Base-by-base conservation (phyloP, 64 coral and sea anemone genomes). In the Porites lutea region DNA sequence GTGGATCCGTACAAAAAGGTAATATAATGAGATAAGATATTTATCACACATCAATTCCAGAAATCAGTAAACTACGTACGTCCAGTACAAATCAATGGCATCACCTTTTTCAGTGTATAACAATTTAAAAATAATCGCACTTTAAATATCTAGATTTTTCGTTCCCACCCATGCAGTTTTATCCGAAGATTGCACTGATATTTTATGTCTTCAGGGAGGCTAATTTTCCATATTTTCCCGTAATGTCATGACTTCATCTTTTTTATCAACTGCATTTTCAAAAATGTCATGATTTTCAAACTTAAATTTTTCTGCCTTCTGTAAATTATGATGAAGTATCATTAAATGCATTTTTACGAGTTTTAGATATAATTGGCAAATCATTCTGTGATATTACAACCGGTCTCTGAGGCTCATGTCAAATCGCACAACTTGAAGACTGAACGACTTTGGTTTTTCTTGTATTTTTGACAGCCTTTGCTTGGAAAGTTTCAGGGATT, bases 1-100 rank as follows among this genome's bases (percentile, higher is more conserved):
- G 91, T 55, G 53, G 13, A 3, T 19, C 59, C 52, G 77, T 87
- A 43, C 81, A 86, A 59, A 93, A 93, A 79, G 91, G 91, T 93
- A 67, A 87, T 43, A 37, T 47, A 13, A 11, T 60, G 65, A 13
- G 14, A 75, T 65, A 48, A 14, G 44, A 12, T 65, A 47, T 59
- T 12, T 65, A 63, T 82, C 79, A 3, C 15, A 82, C 23, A 49
- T 27, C 8, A 2, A 0, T 23, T 74, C 43, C 8, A 74, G 37
- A 46, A 46, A 74, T 46, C 5, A 47, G 27, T 37, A 27, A 74
- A 0, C 8, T 13, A 14, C 12, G 21, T 74, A 15, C 1, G 27
- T 37, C 27, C 54, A 57, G 54, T 57, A 57, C 3, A 57, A 9
- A 57, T 57, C 54, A 57, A 57, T 57, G 54, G 54, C 12, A 57